Percentiles rank a stretch among this genome's conserved stretches.
phyloP scores from a whole-genome alignment of 1,140 invertebrate species.

The Maconellicoccus hirsutus region DNA sequence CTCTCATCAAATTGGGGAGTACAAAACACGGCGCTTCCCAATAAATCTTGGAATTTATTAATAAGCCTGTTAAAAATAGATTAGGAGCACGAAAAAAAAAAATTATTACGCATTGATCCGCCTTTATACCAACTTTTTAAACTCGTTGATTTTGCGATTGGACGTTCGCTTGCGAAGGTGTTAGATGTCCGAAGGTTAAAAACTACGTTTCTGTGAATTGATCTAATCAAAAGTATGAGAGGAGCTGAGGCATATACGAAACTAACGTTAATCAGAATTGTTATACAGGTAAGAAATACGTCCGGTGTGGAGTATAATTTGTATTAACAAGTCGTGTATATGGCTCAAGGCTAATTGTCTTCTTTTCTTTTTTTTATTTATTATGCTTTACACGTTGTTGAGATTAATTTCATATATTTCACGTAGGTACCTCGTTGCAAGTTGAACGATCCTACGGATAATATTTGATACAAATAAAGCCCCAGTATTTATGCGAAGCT shows the following conservation, averaged over 20 bases:
- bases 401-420: slow-evolving; percentile 10
- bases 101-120: neutral
- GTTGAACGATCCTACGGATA: neutral
- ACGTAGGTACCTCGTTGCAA: neutral
- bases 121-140: neutral
- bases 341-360: slow-evolving; percentile 7
- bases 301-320: slow-evolving; percentile 3
- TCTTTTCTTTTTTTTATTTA: neutral
- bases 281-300: neutral
- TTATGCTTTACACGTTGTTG: neutral
- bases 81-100: neutral
- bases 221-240: neutral
- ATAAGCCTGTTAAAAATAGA: slow-evolving; percentile 4
- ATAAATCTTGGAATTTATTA: neutral
- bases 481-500: neutral
- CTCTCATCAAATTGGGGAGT: slow-evolving; percentile 1
- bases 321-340: slow-evolving; percentile 9
- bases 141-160: slow-evolving; percentile 2
- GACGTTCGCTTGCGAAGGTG: neutral
- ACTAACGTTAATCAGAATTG: neutral
- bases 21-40: neutral
- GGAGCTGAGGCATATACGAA: neutral
- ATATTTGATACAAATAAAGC: neutral
- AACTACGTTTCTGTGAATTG: slow-evolving; percentile 3
- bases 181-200: slow-evolving; percentile 3